Evolutionary conservation across 2,113 vertebrate species (phyloP).

Genomic region (Megaceryle torquata): DNA sequence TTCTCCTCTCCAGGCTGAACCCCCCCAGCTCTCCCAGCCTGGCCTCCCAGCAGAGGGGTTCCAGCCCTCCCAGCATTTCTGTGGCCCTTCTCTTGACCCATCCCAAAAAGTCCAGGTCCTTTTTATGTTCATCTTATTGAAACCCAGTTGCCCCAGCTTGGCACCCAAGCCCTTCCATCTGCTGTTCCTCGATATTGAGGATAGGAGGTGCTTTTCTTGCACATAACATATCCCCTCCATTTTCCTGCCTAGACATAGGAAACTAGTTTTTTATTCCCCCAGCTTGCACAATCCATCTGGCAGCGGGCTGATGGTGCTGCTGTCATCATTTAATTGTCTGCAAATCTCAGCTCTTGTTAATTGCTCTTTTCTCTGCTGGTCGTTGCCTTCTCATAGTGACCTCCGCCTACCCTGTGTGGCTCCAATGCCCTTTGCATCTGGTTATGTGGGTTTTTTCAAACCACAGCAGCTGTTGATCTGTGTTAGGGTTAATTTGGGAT

Average conservation of each 20-base stretch:
- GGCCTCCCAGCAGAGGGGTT: not conserved
- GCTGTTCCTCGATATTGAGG: rapidly evolving
- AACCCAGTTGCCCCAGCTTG: not conserved
- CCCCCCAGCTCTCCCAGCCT: not conserved
- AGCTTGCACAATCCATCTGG: not conserved
- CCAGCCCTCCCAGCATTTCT: not conserved
- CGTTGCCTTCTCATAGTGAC: not conserved
- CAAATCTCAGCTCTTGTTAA: not conserved
- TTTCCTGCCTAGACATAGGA: not conserved
- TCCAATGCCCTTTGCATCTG: not conserved
- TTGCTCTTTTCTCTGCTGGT: not conserved
- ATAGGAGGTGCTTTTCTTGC: not conserved
- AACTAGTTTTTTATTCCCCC: not conserved
- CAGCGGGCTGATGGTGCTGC: not conserved
- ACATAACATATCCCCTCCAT: not conserved
- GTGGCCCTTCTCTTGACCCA: not conserved
- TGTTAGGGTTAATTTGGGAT: rapidly evolving
- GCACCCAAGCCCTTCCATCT: not conserved
- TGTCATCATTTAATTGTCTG: not conserved
- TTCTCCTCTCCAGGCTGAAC: not conserved
- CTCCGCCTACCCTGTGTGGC: not conserved
- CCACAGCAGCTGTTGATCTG: not conserved
- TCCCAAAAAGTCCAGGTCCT: not conserved
- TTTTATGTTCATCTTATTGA: not conserved
- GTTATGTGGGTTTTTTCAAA: not conserved